These are phyloP conservation scores for Sebastes diaconus DNA, from an alignment of 2,797 vertebrate species.

Conservation along the genomic window DNA sequence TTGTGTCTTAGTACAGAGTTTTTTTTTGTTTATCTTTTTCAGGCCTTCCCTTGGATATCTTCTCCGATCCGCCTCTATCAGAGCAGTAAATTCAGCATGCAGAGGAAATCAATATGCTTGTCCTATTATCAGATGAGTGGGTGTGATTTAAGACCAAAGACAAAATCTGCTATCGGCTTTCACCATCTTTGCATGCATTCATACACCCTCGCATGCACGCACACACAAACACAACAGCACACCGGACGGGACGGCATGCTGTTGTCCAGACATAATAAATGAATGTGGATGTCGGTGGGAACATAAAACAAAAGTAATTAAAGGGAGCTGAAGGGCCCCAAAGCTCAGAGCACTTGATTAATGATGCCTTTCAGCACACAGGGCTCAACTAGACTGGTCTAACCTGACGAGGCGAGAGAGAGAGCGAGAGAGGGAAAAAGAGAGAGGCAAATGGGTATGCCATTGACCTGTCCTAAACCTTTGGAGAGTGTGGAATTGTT, in stretches of 20 bases:
- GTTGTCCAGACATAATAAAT: constrained; percentile 69
- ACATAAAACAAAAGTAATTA: constrained; percentile 82
- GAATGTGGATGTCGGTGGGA: constrained; percentile 53
- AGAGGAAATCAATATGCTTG: constrained; percentile 58
- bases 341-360: constrained; percentile 74
- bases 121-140: constrained; percentile 56
- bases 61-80: constrained; percentile 9
- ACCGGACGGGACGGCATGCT: neutral
- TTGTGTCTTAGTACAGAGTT: neutral
- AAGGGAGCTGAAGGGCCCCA: constrained; percentile 64
- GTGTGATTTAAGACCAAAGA: constrained; percentile 64
- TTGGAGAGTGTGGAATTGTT: constrained; percentile 5
- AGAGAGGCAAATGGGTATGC: constrained; percentile 1
- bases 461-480: constrained; percentile 38
- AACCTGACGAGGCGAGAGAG: constrained; percentile 10
- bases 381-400: constrained; percentile 48
- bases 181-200: constrained; percentile 39
- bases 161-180: constrained; percentile 39
- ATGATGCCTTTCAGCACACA: constrained; percentile 62
- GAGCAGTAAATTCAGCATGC: constrained; percentile 52
- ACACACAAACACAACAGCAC: constrained; percentile 4
- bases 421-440: neutral
- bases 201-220: neutral
- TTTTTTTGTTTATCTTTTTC: constrained; percentile 3
- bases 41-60: constrained; percentile 15